phyloP scores from a whole-genome alignment of 2,888 invertebrate genomes.

The Stenolophus ochropezus region DNA sequence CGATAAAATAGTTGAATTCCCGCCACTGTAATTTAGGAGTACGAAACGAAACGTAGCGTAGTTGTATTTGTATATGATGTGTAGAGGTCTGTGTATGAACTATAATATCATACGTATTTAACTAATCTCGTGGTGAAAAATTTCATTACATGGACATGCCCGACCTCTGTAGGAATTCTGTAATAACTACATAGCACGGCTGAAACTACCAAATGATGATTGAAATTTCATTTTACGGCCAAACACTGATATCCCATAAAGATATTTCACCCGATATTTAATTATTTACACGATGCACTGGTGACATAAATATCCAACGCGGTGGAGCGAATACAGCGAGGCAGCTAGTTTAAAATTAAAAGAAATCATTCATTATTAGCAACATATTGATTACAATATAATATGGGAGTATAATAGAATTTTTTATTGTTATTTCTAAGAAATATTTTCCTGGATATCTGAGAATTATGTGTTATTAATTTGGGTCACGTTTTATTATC shows the following conservation, averaged over 20 bases:
- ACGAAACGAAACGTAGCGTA: too few species aligned
- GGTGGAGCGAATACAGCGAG: neutral
- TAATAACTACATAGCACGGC: slow-evolving; percentile 11
- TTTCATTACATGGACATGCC: neutral
- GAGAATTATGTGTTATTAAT: neutral
- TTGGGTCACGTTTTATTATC: neutral
- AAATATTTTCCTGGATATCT: neutral
- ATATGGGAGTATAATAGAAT: neutral
- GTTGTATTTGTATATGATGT: too few species aligned
- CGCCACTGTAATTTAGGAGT: too few species aligned
- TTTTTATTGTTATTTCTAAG: neutral
- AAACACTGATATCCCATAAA: slow-evolving; percentile 13
- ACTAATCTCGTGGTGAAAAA: neutral
- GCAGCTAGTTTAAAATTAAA: neutral
- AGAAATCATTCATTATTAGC: neutral
- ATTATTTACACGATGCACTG: neutral
- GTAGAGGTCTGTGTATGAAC: too few species aligned
- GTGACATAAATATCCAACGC: neutral
- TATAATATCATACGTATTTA: too few species aligned
- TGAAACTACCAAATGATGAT: slow-evolving; percentile 28
- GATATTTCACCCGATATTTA: slow-evolving; percentile 27
- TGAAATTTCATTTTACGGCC: slow-evolving; percentile 22
- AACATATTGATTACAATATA: neutral
- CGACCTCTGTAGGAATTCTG: neutral
- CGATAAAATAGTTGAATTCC: too few species aligned